Evolutionary conservation across 2,797 vertebrate species (phyloP), one percentile per base, ranked within the genome.

Genomic region (Florisuga fusca): DNA sequence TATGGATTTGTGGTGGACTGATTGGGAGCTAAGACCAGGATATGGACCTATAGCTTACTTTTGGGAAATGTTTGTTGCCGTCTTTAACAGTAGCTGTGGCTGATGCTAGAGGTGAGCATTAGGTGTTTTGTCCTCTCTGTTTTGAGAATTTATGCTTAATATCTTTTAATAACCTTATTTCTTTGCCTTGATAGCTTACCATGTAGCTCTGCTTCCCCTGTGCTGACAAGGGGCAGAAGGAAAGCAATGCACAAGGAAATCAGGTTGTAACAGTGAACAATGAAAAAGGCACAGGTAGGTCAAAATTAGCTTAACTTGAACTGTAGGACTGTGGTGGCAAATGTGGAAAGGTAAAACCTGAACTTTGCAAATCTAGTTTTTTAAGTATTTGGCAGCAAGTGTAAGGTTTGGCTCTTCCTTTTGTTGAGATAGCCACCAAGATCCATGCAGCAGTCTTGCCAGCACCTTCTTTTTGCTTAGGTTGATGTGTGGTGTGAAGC

Each of bases 281-380:
- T 66, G 33, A 41, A 53, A 59, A 89, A 51, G 57, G 4, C 34
- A 22, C 31, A 69, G 34, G 15, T 72, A 25, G 51, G 22, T 83
- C 61, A 88, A 64, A 73, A 77, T 55, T 17, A 71, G 50, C 14
- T 77, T 62, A 46, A 41, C 12, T 50, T 71, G 31, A 86, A 36
- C 15, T 36, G 20, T 45, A 5, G 54, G 19, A 21, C 43, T 62
- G 1, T 34, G 29, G 33, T 57, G 73, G 27, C 29, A 62, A 25
- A 62, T 76, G 33, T 90, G 82, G 72, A 78, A 34, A 68, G 14
- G 14, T 84, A 31, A 89, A 94, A 66, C 15, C 11, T 75, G 67
- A 58, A 53, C 33, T 38, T 12, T 57, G 31, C 33, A 36, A 22
- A 82, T 55, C 25, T 18, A 53, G 5, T 78, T 72, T 71, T 61